Percentiles rank a stretch among this genome's conserved stretches.
Conservation (phyloP, 2,113 vertebrate species). For the Tonatia bakeri region DNA sequence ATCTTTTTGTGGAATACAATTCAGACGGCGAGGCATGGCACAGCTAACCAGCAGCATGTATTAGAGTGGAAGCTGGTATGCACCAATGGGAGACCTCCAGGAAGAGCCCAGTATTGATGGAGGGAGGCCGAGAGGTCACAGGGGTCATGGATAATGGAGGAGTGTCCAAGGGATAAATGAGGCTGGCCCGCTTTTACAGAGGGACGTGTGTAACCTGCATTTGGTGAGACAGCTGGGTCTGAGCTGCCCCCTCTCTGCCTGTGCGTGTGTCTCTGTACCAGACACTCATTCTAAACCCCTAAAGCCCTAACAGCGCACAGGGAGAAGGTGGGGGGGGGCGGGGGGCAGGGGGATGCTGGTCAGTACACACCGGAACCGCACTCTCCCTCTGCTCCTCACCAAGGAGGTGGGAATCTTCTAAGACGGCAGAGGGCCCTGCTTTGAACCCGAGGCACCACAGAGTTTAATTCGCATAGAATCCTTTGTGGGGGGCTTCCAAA, state of each 20-base stretch:
- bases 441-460: conserved; percentile 65
- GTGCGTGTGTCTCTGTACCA: not conserved
- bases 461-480: conserved; percentile 68
- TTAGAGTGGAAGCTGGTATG: not conserved
- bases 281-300: not conserved
- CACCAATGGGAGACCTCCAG: not conserved
- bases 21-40: not conserved
- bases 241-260: not conserved
- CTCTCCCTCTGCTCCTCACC: conserved; percentile 31
- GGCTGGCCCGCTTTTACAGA: not conserved
- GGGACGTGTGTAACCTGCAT: fast-evolving
- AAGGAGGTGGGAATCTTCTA: conserved; percentile 72
- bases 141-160: not conserved
- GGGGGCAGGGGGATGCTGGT: too few relatives aligned
- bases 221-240: not conserved
- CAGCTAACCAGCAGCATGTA: not conserved
- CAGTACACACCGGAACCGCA: not conserved
- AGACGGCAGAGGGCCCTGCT: conserved; percentile 67
- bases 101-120: not conserved
- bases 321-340: not conserved
- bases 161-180: not conserved
- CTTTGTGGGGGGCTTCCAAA: conserved; percentile 63
- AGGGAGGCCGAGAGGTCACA: not conserved
- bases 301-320: not conserved
- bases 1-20: not conserved